Evolutionary conservation across 2,113 vertebrate species (phyloP).

Genomic region (Paraplagusia blochii): DNA sequence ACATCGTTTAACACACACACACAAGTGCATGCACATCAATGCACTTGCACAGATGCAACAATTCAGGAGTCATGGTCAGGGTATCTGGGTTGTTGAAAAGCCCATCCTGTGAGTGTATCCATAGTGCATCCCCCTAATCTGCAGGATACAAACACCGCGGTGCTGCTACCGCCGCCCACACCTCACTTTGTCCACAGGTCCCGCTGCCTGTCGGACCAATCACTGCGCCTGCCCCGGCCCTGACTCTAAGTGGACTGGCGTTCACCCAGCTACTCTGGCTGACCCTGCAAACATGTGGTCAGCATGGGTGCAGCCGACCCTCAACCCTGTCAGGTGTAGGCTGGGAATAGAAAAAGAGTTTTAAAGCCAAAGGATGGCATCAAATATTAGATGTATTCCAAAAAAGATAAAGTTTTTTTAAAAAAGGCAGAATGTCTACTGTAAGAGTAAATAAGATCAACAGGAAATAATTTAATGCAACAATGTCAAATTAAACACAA

Average conservation of each 20-base stretch:
- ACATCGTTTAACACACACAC: slow-evolving; percentile 8
- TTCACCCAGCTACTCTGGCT: slow-evolving; percentile 68
- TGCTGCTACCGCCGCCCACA: slow-evolving; percentile 32
- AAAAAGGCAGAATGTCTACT: no score
- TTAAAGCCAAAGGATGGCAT: slow-evolving; percentile 13
- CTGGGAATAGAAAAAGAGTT: slow-evolving; percentile 3
- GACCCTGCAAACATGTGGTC: slow-evolving; percentile 66
- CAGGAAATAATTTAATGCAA: no score
- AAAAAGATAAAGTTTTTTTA: no score
- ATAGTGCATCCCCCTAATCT: slow-evolving; percentile 50
- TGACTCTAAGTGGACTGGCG: slow-evolving; percentile 56
- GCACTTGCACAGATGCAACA: slow-evolving; percentile 33
- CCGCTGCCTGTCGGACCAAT: slow-evolving; percentile 77
- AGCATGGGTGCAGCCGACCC: slow-evolving; percentile 45
- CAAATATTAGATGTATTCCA: background rate
- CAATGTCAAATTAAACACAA: no score
- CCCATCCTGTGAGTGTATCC: slow-evolving; percentile 57
- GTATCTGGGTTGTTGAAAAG: slow-evolving; percentile 56
- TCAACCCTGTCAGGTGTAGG: slow-evolving; percentile 42
- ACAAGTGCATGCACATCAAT: slow-evolving; percentile 12
- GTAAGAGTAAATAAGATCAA: no score
- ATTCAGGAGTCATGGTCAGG: slow-evolving; percentile 59
- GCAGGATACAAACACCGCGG: slow-evolving; percentile 56
- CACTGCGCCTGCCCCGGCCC: slow-evolving; percentile 40
- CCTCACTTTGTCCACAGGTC: slow-evolving; percentile 59